phyloP scores from a whole-genome alignment of 30 jellyfish, hydroid and myxozoan genomes.

The Sanderia malayensis region DNA sequence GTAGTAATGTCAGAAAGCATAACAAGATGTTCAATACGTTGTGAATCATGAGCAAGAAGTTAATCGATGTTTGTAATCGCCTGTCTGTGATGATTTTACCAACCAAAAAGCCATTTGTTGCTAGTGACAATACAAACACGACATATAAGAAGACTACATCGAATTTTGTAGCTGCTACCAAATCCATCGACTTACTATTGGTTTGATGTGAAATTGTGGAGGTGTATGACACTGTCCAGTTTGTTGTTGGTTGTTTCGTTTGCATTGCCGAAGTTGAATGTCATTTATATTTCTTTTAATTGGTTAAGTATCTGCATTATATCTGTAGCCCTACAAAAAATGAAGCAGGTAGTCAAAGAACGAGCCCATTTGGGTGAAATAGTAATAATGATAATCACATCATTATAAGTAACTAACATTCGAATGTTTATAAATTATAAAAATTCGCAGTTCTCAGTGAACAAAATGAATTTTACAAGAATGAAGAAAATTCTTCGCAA shows the following conservation, averaged over 20 bases:
- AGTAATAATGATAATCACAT: no score
- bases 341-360: no score
- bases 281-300: no score
- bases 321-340: no score
- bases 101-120: slow-evolving; percentile 42
- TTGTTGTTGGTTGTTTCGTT: not conserved
- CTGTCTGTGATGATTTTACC: slow-evolving; percentile 44
- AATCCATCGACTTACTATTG: not conserved
- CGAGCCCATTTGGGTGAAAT: no score
- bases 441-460: no score
- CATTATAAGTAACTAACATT: no score
- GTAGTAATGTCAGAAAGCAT: slow-evolving; percentile 30
- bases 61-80: slow-evolving; percentile 45
- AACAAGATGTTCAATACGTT: slow-evolving; percentile 26
- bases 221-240: not conserved
- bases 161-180: slow-evolving; percentile 7
- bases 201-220: not conserved
- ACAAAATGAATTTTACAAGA: no score
- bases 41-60: slow-evolving; percentile 37
- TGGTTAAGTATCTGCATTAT: no score
- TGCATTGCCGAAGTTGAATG: no score
- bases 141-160: slow-evolving; percentile 29
- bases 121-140: slow-evolving; percentile 21
- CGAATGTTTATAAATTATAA: no score
- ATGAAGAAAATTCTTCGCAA: no score